Percentiles rank a stretch among this genome's conserved stretches.
Conservation (phyloP, 2,888 invertebrate species). For the Agrotis ipsilon region DNA sequence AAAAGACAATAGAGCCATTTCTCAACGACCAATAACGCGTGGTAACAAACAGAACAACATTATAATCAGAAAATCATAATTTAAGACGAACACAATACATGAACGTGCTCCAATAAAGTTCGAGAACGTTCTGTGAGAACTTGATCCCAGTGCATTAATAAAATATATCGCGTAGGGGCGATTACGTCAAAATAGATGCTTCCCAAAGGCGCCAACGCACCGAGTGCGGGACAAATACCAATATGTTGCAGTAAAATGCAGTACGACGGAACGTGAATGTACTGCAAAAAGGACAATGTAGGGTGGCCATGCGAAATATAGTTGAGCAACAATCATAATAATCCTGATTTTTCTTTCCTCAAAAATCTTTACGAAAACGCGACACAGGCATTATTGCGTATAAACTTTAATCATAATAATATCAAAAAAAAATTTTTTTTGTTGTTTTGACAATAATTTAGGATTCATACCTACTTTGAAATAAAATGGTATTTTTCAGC, state of each 20-base stretch:
- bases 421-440: too few relatives aligned
- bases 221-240: conserved; percentile 80
- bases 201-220: conserved; percentile 79
- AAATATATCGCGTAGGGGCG: conserved; percentile 78
- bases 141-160: conserved; percentile 73
- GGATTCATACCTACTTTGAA: background rate
- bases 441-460: background rate
- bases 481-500: background rate
- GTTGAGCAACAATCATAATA: background rate
- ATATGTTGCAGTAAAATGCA: conserved; percentile 74
- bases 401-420: too few relatives aligned
- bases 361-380: too few relatives aligned
- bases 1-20: conserved; percentile 21
- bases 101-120: conserved; percentile 61
- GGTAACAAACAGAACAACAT: conserved; percentile 24
- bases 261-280: conserved; percentile 65
- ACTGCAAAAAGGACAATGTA: conserved; percentile 51
- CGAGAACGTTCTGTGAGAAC: conserved; percentile 71
- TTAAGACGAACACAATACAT: conserved; percentile 58
- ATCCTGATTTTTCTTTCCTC: too few relatives aligned
- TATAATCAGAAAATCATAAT: conserved; percentile 56
- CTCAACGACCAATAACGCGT: background rate
- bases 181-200: conserved; percentile 74
- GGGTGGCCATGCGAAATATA: conserved; percentile 44
- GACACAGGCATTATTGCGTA: too few relatives aligned